These are phyloP conservation scores for Dasyprocta punctata DNA, from an alignment of 2,113 vertebrate species.

Conservation along the genomic window DNA sequence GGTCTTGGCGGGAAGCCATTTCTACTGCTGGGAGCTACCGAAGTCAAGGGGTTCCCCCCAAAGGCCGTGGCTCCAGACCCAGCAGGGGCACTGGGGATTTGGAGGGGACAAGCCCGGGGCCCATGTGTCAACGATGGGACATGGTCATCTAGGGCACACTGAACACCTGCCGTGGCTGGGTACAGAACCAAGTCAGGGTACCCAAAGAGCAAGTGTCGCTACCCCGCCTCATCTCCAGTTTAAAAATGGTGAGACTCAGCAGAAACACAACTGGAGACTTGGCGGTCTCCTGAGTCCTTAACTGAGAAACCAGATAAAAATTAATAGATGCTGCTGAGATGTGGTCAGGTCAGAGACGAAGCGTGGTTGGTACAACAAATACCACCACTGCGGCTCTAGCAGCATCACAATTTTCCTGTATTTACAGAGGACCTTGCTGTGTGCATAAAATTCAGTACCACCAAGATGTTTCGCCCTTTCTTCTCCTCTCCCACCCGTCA, in stretches of 20 bases:
- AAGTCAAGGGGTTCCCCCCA: too few species aligned
- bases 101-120: accelerated
- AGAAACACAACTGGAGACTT: neutral
- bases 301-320: neutral
- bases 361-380: accelerated
- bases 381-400: neutral
- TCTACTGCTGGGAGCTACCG: neutral
- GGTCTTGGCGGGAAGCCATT: accelerated
- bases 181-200: neutral
- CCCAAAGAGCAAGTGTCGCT: neutral
- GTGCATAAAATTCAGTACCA: neutral
- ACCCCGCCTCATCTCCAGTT: accelerated
- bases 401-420: accelerated
- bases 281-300: neutral
- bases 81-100: neutral
- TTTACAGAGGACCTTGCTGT: neutral
- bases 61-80: accelerated
- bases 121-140: neutral
- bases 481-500: too few species aligned
- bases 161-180: accelerated
- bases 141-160: accelerated
- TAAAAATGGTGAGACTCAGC: neutral
- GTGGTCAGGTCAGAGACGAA: accelerated
- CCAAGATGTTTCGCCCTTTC: neutral
- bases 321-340: neutral